Evolutionary conservation across 1,140 invertebrate species (phyloP), one percentile per base, ranked within the genome.

Genomic region (Lethrus apterus): DNA sequence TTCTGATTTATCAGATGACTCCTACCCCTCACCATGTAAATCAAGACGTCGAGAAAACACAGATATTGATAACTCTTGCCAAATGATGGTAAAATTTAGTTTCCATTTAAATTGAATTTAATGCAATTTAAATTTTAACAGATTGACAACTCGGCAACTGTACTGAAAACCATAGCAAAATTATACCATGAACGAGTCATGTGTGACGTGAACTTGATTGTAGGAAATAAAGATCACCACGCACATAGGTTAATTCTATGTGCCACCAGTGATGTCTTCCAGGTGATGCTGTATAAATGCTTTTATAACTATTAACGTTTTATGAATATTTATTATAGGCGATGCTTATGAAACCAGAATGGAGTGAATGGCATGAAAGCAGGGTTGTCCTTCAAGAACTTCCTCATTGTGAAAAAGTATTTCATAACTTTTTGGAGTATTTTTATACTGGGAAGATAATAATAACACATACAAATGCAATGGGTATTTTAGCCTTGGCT

Each of bases 241-340:
- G 86, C 89, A 15, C 93, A 96, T 70, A 78, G 89, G 42, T 76
- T 96, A 4, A 94, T 96, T 60, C 74, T 96, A 1, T 94, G 90
- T 76, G 89, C 90, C 49, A 92, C 87, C 49, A 94, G 90, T 69
- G 91, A 95, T 74, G 93, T 96, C 13, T 95, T 96, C 69, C 89
- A 93, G 72, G 86, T 88, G 14, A 4, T 32, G 10, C 18, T 19
- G 9, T 20, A 5, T 19, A n/a, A 11, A n/a, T n/a, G n/a, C n/a
- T n/a, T n/a, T n/a, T n/a, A n/a, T n/a, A n/a, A n/a, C n/a, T n/a
- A 9, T 32, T 44, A 17, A 11, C 10, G 13, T 18, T 17, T 19
- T 38, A 19, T 17, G 31, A 31, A 44, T 11, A 44, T 18, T 45
- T 44, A 46, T 57, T 71, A 35, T 44, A 90, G 83, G 87, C 93